Percentiles rank a stretch among this genome's conserved stretches.
Evolutionary conservation across 2,888 invertebrate species (phyloP).

Genomic region (Priocnemis perturbator): DNA sequence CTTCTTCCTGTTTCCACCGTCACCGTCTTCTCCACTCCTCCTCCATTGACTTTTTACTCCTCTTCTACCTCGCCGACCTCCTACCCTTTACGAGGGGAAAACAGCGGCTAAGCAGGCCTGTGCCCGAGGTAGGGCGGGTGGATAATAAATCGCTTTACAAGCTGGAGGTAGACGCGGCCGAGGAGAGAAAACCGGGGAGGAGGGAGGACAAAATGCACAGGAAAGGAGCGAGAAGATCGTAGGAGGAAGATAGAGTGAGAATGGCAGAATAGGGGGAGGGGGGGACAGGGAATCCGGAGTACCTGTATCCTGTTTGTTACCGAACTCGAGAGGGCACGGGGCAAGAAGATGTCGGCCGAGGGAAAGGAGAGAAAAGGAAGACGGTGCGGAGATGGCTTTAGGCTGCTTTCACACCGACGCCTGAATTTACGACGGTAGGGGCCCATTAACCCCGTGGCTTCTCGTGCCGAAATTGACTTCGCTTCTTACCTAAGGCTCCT

Average conservation of each 20-base stretch:
- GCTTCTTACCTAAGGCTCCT: slow-evolving; percentile 43
- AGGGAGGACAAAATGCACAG: slow-evolving; percentile 34
- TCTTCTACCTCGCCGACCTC: neutral
- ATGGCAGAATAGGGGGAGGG: slow-evolving; percentile 18
- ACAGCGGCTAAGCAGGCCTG: slow-evolving; percentile 60
- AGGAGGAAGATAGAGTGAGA: slow-evolving; percentile 15
- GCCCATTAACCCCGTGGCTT: slow-evolving; percentile 55
- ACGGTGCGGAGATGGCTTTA: slow-evolving; percentile 38
- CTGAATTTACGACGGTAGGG: slow-evolving; percentile 61
- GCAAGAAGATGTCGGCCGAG: slow-evolving; percentile 26
- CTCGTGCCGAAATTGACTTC: slow-evolving; percentile 56
- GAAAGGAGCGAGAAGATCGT: neutral
- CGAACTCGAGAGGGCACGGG: slow-evolving; percentile 45
- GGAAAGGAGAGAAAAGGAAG: slow-evolving; percentile 18
- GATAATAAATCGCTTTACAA: slow-evolving; percentile 57
- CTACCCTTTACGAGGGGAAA: slow-evolving; percentile 51
- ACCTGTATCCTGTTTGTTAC: slow-evolving; percentile 68
- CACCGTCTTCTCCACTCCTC: slow-evolving; percentile 12
- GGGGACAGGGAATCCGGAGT: slow-evolving; percentile 44
- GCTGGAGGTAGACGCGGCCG: slow-evolving; percentile 50
- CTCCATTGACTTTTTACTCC: neutral
- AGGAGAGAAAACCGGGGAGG: slow-evolving; percentile 32
- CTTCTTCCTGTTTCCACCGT: slow-evolving; percentile 9
- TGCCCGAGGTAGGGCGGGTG: slow-evolving; percentile 48
- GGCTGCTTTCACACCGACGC: slow-evolving; percentile 56